Percentiles rank a stretch among this genome's conserved stretches.
Conservation (phyloP, 2,888 invertebrate genomes). For the Eutolmus rufibarbis region DNA sequence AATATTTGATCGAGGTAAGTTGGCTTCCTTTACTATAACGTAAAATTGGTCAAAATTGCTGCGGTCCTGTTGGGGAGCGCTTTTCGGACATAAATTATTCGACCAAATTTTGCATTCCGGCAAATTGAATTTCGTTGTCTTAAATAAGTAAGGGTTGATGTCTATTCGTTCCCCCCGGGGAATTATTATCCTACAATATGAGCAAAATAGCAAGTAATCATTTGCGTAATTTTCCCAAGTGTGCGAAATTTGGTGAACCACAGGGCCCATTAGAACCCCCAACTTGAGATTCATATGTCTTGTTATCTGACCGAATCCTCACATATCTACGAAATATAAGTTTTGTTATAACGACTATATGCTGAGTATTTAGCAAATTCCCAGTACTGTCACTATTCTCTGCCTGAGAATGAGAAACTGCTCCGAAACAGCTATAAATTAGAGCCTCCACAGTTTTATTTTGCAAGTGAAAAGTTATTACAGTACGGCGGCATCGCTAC, state of each 20-base stretch:
- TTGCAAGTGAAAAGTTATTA: slow-evolving; percentile 3
- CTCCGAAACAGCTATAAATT: slow-evolving; percentile 5
- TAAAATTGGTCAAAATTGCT: slow-evolving; percentile 28
- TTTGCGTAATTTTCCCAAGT: slow-evolving; percentile 23
- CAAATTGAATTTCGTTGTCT: slow-evolving; percentile 30
- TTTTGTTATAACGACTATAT: neutral
- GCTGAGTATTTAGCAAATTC: neutral
- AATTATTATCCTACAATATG: slow-evolving; percentile 14
- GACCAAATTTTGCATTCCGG: slow-evolving; percentile 15
- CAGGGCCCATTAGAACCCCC: neutral
- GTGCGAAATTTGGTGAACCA: neutral
- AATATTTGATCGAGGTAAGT: slow-evolving; percentile 24
- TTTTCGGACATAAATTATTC: slow-evolving; percentile 23
- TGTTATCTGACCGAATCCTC: slow-evolving; percentile 16
- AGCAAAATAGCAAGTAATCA: slow-evolving; percentile 7
- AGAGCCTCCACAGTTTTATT: neutral
- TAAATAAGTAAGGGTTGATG: slow-evolving; percentile 18
- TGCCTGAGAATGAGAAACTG: slow-evolving; percentile 1
- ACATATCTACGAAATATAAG: slow-evolving; percentile 5
- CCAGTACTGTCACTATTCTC: neutral
- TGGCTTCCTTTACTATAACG: slow-evolving; percentile 11
- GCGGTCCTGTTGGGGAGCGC: slow-evolving; percentile 6
- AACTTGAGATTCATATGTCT: neutral
- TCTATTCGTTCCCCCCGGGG: neutral
- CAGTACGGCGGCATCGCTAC: neutral